These are phyloP conservation scores for Acromyrmex heyeri DNA, from an alignment of 1,140 invertebrate genomes.

Conservation along the genomic window DNA sequence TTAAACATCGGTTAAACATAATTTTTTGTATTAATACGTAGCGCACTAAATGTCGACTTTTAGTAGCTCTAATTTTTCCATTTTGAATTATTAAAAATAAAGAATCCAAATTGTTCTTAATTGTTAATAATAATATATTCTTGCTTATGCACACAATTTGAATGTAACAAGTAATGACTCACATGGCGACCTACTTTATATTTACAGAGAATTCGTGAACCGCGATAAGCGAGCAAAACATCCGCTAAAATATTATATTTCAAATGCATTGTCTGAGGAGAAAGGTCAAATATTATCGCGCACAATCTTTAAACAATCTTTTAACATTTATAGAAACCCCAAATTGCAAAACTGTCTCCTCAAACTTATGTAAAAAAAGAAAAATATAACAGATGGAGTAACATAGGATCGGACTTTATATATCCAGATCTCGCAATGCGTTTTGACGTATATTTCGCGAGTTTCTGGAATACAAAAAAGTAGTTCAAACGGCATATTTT, in stretches of 20 bases:
- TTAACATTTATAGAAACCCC: background rate
- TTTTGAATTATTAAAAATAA: too few relatives aligned
- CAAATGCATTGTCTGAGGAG: background rate
- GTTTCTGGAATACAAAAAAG: background rate
- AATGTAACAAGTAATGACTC: background rate
- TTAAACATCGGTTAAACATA: too few relatives aligned
- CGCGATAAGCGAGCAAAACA: constrained; percentile 39
- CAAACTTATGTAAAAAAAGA: background rate
- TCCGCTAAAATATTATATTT: constrained; percentile 1
- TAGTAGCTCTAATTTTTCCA: too few relatives aligned
- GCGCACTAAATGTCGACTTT: too few relatives aligned
- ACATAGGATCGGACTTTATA: background rate
- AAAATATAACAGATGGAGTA: background rate
- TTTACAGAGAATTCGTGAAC: constrained; percentile 9
- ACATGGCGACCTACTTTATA: background rate
- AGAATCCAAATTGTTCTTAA: too few relatives aligned
- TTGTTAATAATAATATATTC: background rate
- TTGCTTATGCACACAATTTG: background rate
- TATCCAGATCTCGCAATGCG: background rate
- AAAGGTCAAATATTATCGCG: background rate
- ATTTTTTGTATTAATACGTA: too few relatives aligned
- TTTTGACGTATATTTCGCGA: background rate
- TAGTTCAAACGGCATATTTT: background rate
- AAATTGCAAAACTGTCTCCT: background rate
- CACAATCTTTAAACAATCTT: too few relatives aligned